Conservation (phyloP, 2,797 vertebrate species). For the Hydrophis major region DNA sequence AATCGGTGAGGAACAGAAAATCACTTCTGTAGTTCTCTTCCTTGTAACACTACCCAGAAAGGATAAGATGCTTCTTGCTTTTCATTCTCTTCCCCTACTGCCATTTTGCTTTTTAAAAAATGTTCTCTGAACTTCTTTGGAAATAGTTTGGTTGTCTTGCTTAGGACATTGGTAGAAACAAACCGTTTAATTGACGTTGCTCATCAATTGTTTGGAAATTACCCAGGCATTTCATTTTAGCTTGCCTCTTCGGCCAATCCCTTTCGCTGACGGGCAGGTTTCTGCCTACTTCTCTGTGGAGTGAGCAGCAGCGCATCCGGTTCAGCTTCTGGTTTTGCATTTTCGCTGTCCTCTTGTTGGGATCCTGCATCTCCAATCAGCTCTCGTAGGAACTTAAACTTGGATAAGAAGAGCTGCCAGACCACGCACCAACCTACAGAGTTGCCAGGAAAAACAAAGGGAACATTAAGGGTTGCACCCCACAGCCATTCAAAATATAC, state of each 20-base stretch:
- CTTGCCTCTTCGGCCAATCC: constrained; percentile 69
- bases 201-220: neutral
- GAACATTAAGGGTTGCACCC: neutral
- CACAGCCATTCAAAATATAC: neutral
- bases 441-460: constrained; percentile 35
- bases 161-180: constrained; percentile 45
- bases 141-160: neutral
- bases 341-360: constrained; percentile 83
- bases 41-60: neutral
- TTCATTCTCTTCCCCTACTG: constrained; percentile 47
- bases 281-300: constrained; percentile 73
- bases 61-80: constrained; percentile 8
- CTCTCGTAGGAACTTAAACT: constrained; percentile 97
- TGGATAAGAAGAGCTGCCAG: constrained; percentile 97
- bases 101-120: constrained; percentile 41
- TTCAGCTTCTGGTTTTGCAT: constrained; percentile 80
- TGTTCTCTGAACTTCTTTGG: neutral
- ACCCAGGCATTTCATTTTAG: constrained; percentile 15
- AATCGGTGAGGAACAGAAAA: constrained; percentile 23
- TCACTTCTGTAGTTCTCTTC: constrained; percentile 23
- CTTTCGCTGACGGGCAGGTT: constrained; percentile 82
- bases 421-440: constrained; percentile 95
- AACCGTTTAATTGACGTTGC: constrained; percentile 41
- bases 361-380: constrained; percentile 89
- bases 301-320: constrained; percentile 66